Conservation (phyloP, 2,888 invertebrate species). For the Netelia fuscicornis region DNA sequence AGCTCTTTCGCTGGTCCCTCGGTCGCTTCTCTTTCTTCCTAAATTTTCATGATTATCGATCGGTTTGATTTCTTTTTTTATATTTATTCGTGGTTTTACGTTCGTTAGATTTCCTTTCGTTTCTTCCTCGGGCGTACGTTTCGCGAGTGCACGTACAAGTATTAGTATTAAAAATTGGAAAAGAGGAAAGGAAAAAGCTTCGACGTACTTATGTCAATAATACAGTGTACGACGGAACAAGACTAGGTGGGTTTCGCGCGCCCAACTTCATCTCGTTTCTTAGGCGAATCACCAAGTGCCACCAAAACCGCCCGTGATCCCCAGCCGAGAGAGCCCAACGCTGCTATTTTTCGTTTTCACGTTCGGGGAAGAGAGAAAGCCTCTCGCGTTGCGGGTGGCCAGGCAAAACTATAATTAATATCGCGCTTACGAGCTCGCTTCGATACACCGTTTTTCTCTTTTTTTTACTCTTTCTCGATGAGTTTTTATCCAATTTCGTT, state of each 20-base stretch:
- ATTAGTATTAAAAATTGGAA: background rate
- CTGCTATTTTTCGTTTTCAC: constrained; percentile 55
- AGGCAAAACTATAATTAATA: constrained; percentile 66
- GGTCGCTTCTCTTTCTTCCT: background rate
- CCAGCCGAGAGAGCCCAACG: constrained; percentile 25
- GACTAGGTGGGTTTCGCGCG: constrained; percentile 41
- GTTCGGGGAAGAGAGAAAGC: constrained; percentile 19
- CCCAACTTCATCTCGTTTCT: constrained; percentile 14
- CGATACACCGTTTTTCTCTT: background rate
- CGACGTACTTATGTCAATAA: constrained; percentile 4
- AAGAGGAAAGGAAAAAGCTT: background rate
- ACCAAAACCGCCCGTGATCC: constrained; percentile 2
- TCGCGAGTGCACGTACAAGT: background rate
- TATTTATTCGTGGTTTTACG: too few relatives aligned
- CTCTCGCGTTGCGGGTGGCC: constrained; percentile 48
- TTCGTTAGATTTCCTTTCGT: too few relatives aligned
- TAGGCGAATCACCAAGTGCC: constrained; percentile 19
- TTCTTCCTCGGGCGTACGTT: background rate
- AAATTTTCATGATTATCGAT: too few relatives aligned
- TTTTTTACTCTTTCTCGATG: background rate
- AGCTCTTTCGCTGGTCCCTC: constrained; percentile 11
- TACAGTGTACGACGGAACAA: constrained; percentile 1
- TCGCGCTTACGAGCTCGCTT: constrained; percentile 1
- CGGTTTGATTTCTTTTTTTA: too few relatives aligned
- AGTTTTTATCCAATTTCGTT: too few relatives aligned